Evolutionary conservation across 2,113 vertebrate species (phyloP), one percentile per base, ranked within the genome.

Genomic region (Cyprinus carpio): DNA sequence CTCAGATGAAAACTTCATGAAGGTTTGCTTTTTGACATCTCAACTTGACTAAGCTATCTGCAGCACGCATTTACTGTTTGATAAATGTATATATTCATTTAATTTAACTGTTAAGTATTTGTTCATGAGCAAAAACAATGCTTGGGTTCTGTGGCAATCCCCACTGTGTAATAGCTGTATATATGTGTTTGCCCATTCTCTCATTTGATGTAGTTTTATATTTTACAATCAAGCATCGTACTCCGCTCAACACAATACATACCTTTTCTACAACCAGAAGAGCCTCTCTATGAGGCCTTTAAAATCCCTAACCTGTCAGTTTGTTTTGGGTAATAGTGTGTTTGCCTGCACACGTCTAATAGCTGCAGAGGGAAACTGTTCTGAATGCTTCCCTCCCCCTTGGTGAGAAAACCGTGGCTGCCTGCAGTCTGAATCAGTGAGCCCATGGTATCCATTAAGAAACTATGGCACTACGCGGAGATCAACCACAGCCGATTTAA

Each of bases 391-490:
- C 27, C 64, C 60, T 86, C 27, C 64, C 60, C 71, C 94, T 93
- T 89, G 88, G 90, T 87, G 93, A 94, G 93, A 94, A 94, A 93
- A 94, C 94, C 90, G 89, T 84, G 89, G 89, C 89, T 85, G 93
- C 90, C 88, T 93, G 92, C 90, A 87, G 90, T 91, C 91, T 87
- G 91, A 94, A 91, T 92, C 65, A 91, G 83, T 91, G 91, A 94
- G 92, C 92, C 93, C 93, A 91, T 87, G 89, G 88, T 86, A 91
- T 88, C 91, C 92, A 88, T 84, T 89, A 87, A 91, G 90, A 88
- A 90, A 90, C n/a, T 90, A 91, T 91, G 82, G 90, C 91, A 91
- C 90, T 91, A 85, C 87, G 87, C 93, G 25, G 87, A 93, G 89
- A 88, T 89, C 67, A 91, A 89, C 92, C 93, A 92, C 87, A 86